Base-by-base conservation (phyloP, 1,140 invertebrate genomes). In the Lasioglossum albipes region DNA sequence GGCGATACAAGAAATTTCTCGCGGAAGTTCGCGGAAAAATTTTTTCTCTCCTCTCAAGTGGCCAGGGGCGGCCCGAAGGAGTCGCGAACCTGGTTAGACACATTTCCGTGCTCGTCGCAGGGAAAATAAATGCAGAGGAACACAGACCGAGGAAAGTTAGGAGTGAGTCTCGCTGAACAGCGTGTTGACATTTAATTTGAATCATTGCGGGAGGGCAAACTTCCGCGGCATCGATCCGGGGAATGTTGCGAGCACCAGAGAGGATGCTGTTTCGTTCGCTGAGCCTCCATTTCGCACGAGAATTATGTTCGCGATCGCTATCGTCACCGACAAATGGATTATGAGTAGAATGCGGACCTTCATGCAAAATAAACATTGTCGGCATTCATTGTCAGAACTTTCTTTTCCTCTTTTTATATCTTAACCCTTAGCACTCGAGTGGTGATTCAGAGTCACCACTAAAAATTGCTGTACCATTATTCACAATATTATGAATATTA, bases 141-240 rank as follows among this genome's bases (percentile, higher is more conserved):
- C 10, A 54, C 16, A 54, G 13, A 12, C 13, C 18, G 49, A 1
- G 36, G 3, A 27, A 72, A 62, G 69, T 65, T 54, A n/a, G 59
- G 62, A 78, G 49, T 57, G 57, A 49, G 42, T 13, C 57, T 72
- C 31, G 31, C 69, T 41, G n/a, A 45, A 61, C 70, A 42, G 42
- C 36, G 16, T 73, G 70, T 57, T 79, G 70, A 79, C 77, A 79
- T 73, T 79, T 79, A 54, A 79, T 79, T 73, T 66, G 64, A 79
- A 79, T 66, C 62, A 66, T 66, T 49, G 22, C 61, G 36, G 45
- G 41, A 62, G 36, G 31, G 45, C 7, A 57, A 79, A 73, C 62
- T 79, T 79, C 52, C 31, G 7, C 22, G 22, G 18, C 54, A 79
- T 79, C 77, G 77, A 79, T 73, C 70, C 62, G 20, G 0, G 20